These are phyloP conservation scores for Temnothorax longispinosus DNA, from an alignment of 1,140 invertebrate species.

Conservation along the genomic window DNA sequence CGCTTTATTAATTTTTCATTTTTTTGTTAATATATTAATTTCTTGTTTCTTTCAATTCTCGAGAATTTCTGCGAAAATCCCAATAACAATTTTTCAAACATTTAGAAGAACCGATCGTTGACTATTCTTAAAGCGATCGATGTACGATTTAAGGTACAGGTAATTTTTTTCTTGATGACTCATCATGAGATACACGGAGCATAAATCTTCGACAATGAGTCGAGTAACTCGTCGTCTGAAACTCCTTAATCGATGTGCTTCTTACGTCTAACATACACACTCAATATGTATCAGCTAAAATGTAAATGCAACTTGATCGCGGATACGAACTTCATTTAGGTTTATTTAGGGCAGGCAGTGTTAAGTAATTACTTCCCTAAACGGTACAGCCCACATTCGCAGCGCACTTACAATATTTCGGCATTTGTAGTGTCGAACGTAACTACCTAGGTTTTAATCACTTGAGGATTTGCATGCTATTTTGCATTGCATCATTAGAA, in stretches of 20 bases:
- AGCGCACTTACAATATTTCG: conserved; percentile 10
- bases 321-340: conserved; percentile 66
- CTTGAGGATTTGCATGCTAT: not conserved
- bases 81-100: not conserved
- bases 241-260: conserved; percentile 60
- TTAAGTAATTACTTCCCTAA: conserved; percentile 56
- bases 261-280: conserved; percentile 77
- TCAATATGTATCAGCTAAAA: conserved; percentile 76
- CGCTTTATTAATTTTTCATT: not conserved
- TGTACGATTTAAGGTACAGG: not conserved
- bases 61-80: not conserved
- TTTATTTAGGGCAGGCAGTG: conserved; percentile 64
- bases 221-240: conserved; percentile 20
- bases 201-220: conserved; percentile 66
- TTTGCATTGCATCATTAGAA: not conserved
- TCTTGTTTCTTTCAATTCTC: not conserved
- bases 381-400: conserved; percentile 13
- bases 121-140: not conserved
- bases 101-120: not conserved
- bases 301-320: conserved; percentile 75
- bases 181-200: conserved; percentile 64
- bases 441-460: not conserved
- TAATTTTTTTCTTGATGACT: not conserved
- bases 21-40: not conserved
- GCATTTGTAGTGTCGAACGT: not conserved